Base-by-base conservation (phyloP, 2,113 vertebrate species). In the Corythoichthys haematopterus region DNA sequence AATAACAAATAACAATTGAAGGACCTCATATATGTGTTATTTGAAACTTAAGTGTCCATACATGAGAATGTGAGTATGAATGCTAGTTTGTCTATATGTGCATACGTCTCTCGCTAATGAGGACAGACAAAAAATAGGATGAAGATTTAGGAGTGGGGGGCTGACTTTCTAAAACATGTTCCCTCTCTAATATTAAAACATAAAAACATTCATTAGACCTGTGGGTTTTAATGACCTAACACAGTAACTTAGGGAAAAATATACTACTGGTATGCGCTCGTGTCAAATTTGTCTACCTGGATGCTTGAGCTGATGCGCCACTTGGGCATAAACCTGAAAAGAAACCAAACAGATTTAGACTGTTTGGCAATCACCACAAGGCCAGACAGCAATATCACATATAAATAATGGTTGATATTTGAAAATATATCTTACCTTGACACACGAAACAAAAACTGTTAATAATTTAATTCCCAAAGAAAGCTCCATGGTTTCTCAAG, bases 221-320 rank as follows among this genome's bases (percentile, higher is more conserved):
- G 5, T 14, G 57, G 36, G 7, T 60, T 43, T 60, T 10, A 7
- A 68, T 66, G 15, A 28, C 11, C 11, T 35, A 52, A 55, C 57
- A 53, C 1, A 13, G 6, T 4, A 57, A 43, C 5, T 66, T 51
- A 5, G 8, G 40, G 36, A 15, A 53, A 69, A 50, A 48, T 36
- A 0, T 59, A 28, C 20, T 28, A 28, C 20, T 28, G 20, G 20
- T 28, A 52, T 57, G 6, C 9, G 9, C 1, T 3, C 56, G 64
- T 55, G 28, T 5, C 72, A 64, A 72, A 72, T 62, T 16, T 48
- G 1, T 80, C 91, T 93, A 98, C 96, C 96, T 94, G 94, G 94
- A 76, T 98, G 94, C 69, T 91, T 89, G 14, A 70, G 86, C 6
- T 86, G 68, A 74, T 87, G 73, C 38, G 86, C 77, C 35, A 72